Evolutionary conservation across 1,140 invertebrate genomes (phyloP), one percentile per base, ranked within the genome.

Genomic region (Gryon sp.): DNA sequence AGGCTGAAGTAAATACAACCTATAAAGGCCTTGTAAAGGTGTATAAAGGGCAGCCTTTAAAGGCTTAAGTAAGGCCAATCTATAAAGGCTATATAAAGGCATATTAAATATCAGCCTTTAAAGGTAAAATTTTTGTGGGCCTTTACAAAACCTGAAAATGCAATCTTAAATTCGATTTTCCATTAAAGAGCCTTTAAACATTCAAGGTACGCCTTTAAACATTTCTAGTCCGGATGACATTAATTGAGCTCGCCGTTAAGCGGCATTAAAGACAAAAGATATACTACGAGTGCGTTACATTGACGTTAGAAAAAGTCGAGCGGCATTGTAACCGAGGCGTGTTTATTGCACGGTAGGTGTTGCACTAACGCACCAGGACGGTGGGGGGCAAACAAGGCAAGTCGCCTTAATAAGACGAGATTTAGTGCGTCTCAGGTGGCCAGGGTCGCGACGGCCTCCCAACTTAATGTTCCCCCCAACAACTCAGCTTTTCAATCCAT

Each of bases 371-470:
- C 45, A 20, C 46, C 12, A 19, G 73, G n/a, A n/a, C n/a, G 41
- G 30, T 16, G 43, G 38, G 1, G 24, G 38, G 12, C 26, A 15
- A 43, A 32, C 53, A 43, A 38, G 16, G 53, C 12, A 19, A 68
- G 70, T 63, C 50, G 76, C 76, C 76, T 80, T 78, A 80, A 78
- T 76, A 80, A 75, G 79, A 55, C 34, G 76, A 78, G 79, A 80
- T 80, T 80, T 76, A 76, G 65, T 66, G 63, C 76, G 75, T 65
- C 70, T 60, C 79, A 80, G 79, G 76, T 80, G 79, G n/a, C 53
- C 55, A 18, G 65, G 70, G 43, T 53, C 63, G 59, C 69, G 28
- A 46, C 68, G 63, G 55, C 53, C 60, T 55, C 22, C 75, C 69
- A 41, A 69, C 30, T 76, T 78, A 78, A 80, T 78, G 79, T 80